Conservation (phyloP, 2,888 invertebrate genomes). For the Synergus umbraculus region DNA sequence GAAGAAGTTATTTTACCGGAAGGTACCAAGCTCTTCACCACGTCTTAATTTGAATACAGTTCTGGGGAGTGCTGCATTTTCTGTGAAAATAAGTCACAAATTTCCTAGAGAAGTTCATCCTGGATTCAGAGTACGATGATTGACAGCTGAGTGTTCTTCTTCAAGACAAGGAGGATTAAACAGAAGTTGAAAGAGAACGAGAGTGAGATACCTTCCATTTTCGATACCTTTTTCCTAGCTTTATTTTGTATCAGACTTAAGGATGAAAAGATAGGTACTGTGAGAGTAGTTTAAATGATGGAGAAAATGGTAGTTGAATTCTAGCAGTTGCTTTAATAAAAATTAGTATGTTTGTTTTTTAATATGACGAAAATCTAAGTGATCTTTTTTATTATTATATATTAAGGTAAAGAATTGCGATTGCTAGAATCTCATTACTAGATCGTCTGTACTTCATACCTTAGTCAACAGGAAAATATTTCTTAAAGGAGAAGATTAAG, state of each 20-base stretch:
- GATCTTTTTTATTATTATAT: background rate
- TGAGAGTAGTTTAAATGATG: background rate
- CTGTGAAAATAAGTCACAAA: conserved; percentile 30
- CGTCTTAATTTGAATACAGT: conserved; percentile 61
- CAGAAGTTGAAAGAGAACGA: background rate
- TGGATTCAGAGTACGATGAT: background rate
- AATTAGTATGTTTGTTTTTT: background rate
- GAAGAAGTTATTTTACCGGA: conserved; percentile 75
- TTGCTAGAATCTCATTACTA: background rate
- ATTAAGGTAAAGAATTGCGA: background rate
- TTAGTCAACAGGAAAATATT: background rate
- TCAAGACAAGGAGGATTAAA: background rate
- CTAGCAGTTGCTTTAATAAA: background rate
- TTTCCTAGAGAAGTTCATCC: background rate
- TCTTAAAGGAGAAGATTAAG: background rate
- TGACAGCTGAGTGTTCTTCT: background rate
- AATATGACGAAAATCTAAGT: background rate
- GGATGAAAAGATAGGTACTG: background rate
- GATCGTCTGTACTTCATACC: background rate
- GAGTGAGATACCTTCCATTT: conserved; percentile 36
- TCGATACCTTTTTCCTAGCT: conserved; percentile 4
- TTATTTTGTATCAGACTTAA: conserved; percentile 19
- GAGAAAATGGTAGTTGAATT: conserved; percentile 10
- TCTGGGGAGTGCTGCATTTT: conserved; percentile 7
- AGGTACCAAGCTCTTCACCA: conserved; percentile 74